Percentiles rank a stretch among this genome's conserved stretches.
Evolutionary conservation across 2,113 vertebrate genomes (phyloP).

Genomic region (Sphaerodactylus townsendi): DNA sequence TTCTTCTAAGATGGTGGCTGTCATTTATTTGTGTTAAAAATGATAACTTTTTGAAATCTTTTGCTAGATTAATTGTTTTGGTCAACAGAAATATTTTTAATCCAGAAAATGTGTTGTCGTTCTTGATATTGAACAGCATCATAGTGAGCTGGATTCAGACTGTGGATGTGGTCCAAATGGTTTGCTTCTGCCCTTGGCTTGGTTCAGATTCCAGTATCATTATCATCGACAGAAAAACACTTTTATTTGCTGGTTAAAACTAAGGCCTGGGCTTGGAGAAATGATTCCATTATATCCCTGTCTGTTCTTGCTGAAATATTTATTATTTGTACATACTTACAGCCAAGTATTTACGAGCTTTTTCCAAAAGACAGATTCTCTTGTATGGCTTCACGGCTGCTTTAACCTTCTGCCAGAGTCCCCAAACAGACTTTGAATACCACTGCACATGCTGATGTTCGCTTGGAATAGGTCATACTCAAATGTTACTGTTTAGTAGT

Average conservation of each 20-base stretch:
- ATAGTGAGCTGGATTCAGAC: too few species aligned
- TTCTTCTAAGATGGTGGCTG: too few species aligned
- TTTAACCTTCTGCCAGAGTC: conserved; percentile 25
- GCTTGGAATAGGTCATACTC: background rate
- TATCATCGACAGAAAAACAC: too few species aligned
- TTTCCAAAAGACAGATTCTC: conserved; percentile 48
- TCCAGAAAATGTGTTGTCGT: too few species aligned
- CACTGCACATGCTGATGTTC: background rate
- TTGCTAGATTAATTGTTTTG: too few species aligned
- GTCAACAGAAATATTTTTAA: too few species aligned
- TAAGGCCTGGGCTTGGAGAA: conserved; percentile 26
- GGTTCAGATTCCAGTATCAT: too few species aligned
- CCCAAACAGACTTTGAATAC: conserved; percentile 28
- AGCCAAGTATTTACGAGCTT: conserved; percentile 53
- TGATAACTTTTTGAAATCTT: too few species aligned
- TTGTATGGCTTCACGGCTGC: conserved; percentile 42
- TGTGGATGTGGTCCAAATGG: too few species aligned
- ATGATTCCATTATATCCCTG: background rate
- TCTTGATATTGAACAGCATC: too few species aligned
- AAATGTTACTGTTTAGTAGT: background rate
- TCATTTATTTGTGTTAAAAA: too few species aligned
- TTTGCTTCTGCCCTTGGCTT: too few species aligned
- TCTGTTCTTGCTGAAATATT: conserved; percentile 51
- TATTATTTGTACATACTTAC: conserved; percentile 67
- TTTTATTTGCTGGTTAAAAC: background rate